These are phyloP conservation scores for Panthera uncia DNA, from an alignment of 2,113 vertebrate genomes.

Conservation along the genomic window DNA sequence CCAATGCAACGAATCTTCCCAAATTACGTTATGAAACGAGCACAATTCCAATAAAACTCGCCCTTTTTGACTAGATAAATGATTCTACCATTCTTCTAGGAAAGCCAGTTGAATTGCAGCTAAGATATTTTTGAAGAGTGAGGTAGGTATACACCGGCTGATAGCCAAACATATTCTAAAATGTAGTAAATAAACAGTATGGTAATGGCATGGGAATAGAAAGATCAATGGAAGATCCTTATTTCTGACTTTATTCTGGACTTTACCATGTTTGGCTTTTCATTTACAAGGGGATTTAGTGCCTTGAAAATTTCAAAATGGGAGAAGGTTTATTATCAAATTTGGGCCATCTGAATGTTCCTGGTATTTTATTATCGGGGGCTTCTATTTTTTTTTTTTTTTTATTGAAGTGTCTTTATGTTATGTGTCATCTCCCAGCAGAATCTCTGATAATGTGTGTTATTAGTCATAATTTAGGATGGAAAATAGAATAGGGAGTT, in stretches of 20 bases:
- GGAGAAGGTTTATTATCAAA: background rate
- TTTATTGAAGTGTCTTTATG: background rate
- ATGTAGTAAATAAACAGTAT: background rate
- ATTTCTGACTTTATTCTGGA: background rate
- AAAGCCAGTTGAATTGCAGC: background rate
- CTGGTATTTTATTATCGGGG: background rate
- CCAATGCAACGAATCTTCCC: background rate
- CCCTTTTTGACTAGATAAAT: background rate
- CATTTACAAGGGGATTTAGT: background rate
- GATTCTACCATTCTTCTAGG: background rate
- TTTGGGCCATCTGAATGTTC: background rate
- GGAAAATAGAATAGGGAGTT: background rate
- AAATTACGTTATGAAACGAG: background rate
- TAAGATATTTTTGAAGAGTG: background rate
- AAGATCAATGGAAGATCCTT: background rate
- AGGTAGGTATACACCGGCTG: background rate
- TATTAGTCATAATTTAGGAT: background rate
- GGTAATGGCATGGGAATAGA: background rate
- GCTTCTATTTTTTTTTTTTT: background rate
- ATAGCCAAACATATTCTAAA: background rate
- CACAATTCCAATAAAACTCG: background rate
- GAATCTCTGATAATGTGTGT: background rate
- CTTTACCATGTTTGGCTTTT: background rate
- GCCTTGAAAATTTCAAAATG: constrained; percentile 6
- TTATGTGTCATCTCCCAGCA: background rate